Percentiles rank a stretch among this genome's conserved stretches.
These are phyloP conservation scores for Melanerpes aurifrons DNA, from an alignment of 2,113 vertebrate species.

Conservation along the genomic window DNA sequence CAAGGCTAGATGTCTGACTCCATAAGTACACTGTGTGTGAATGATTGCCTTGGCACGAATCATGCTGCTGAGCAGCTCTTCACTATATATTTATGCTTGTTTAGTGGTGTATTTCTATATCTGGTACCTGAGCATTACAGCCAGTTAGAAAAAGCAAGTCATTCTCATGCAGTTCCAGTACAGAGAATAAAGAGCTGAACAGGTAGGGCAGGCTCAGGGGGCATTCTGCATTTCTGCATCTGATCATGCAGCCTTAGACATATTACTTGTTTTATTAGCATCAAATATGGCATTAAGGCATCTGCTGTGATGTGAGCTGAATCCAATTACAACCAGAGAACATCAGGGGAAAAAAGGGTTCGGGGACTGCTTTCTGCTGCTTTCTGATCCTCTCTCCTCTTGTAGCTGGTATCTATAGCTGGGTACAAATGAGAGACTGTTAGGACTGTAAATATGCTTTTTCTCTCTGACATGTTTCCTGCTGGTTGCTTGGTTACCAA, in stretches of 20 bases:
- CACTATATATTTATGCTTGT: neutral
- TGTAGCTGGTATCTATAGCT: conserved; percentile 6
- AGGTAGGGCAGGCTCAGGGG: neutral
- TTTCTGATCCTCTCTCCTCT: neutral
- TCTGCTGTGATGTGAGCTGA: neutral
- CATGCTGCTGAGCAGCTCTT: neutral
- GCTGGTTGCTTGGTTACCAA: conserved; percentile 70
- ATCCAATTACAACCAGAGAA: neutral
- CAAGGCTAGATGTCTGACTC: neutral
- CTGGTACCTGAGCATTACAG: neutral
- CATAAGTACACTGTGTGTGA: neutral
- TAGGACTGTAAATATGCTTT: conserved; percentile 55
- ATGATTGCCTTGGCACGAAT: neutral
- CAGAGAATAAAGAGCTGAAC: neutral
- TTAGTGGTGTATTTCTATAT: neutral
- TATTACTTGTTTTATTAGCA: neutral
- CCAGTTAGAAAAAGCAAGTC: neutral
- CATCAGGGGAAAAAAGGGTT: neutral
- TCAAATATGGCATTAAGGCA: neutral
- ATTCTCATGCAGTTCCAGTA: neutral
- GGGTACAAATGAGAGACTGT: conserved; percentile 29
- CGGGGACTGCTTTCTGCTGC: neutral
- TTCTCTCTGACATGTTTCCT: conserved; percentile 53
- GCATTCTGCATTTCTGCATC: neutral
- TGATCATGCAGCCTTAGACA: neutral